A percentile compares a stretch with the other conserved stretches of the same genome.
Conservation (phyloP, 2,888 invertebrate species). For the Morinoia aosen region DNA sequence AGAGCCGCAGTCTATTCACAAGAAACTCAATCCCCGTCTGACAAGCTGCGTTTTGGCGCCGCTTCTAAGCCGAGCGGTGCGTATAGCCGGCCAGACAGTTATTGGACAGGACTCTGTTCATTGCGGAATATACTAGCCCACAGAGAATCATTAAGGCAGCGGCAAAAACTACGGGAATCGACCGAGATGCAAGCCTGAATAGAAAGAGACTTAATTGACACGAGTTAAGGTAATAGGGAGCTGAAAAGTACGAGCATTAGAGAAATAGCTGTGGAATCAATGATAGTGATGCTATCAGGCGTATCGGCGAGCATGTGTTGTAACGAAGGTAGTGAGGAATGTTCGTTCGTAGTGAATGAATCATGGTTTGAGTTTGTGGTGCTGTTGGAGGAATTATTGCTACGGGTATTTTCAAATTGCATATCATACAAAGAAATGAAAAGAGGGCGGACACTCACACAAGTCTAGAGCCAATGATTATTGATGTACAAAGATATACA, state of each 20-base stretch:
- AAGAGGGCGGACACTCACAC: too few relatives aligned
- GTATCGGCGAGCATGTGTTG: neutral
- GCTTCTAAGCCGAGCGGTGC: neutral
- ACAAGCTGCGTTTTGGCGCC: conserved; percentile 3
- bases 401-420: too few relatives aligned
- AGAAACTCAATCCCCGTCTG: neutral
- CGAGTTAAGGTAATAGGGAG: neutral
- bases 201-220: conserved; percentile 28
- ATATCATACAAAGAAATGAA: too few relatives aligned
- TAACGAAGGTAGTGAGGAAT: neutral
- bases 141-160: neutral
- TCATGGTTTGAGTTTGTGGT: neutral
- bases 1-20: neutral
- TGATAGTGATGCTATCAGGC: neutral
- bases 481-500: too few relatives aligned
- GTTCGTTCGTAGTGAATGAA: neutral
- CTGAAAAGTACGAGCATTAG: conserved; percentile 1
- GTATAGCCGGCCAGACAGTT: neutral
- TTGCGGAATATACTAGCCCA: conserved; percentile 5
- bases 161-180: neutral
- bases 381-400: neutral
- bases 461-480: too few relatives aligned
- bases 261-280: neutral
- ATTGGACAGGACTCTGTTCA: conserved; percentile 26
- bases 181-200: neutral